Percentiles rank a stretch among this genome's conserved stretches.
These are phyloP conservation scores for Acleris literana DNA, from an alignment of 2,888 invertebrate genomes.

Conservation along the genomic window DNA sequence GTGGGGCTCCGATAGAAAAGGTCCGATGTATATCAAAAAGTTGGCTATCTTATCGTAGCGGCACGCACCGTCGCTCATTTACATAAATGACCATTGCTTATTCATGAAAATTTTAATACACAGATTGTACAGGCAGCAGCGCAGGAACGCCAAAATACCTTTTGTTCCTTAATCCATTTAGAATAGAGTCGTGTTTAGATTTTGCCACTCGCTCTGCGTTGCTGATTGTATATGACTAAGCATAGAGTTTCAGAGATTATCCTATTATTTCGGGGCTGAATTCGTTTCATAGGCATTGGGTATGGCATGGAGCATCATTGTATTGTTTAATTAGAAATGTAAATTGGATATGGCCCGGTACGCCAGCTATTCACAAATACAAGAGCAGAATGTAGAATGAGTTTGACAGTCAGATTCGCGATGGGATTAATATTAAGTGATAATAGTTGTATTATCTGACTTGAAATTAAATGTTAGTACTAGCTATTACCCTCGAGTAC, in stretches of 20 bases:
- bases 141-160: too few relatives aligned
- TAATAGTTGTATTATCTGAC: too few relatives aligned
- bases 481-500: too few relatives aligned
- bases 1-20: too few relatives aligned
- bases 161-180: too few relatives aligned
- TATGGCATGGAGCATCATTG: constrained; percentile 18
- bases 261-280: constrained; percentile 3
- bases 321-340: constrained; percentile 29
- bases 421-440: too few relatives aligned
- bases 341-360: constrained; percentile 17
- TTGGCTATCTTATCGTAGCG: too few relatives aligned
- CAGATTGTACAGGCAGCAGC: too few relatives aligned
- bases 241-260: constrained; percentile 5
- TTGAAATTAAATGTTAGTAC: too few relatives aligned
- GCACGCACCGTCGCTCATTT: background rate
- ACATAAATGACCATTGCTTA: constrained; percentile 27
- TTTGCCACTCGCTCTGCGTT: too few relatives aligned
- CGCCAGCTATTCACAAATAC: constrained; percentile 22
- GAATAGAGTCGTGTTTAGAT: too few relatives aligned
- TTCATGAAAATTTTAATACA: constrained; percentile 23
- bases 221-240: constrained; percentile 3
- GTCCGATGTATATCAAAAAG: too few relatives aligned
- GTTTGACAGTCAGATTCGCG: background rate
- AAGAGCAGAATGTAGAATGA: constrained; percentile 10
- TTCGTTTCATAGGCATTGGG: constrained; percentile 2